Base-by-base conservation (phyloP, 1,140 invertebrate genomes). In the Drosophila pandora region DNA sequence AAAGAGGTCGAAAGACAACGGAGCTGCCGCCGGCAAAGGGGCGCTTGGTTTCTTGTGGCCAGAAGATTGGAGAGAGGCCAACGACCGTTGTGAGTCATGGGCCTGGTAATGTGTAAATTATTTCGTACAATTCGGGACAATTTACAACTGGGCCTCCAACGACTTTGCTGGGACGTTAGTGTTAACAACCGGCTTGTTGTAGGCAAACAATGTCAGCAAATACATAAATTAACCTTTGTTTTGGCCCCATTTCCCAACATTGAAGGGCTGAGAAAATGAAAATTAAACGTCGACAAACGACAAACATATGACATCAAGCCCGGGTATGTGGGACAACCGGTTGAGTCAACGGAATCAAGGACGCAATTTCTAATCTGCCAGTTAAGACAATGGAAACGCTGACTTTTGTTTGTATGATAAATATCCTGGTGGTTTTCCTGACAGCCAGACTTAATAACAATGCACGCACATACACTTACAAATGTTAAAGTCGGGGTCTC, bases 221-320 rank as follows among this genome's bases (percentile, higher is more conserved):
- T 82, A 85, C 75, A 85, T 87, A 87, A 85, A 87, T 85, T 82
- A 85, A 85, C 78, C 78, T 85, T 75, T 85, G 71, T 83, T 79
- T 76, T 50, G n/a, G 47, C 47, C 39, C 30, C 39, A 28, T 45
- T 25, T 28, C 22, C 39, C 3, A 12, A 23, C 48, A 12, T 21
- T 7, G 12, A 32, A 37, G 13, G 53, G 23, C 9, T 50, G 45
- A 47, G 52, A 63, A 63, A 74, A 67, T 71, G 73, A 53, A 81
- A 87, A 81, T 87, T 81, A 87, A 87, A 81, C 74, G 78, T 68
- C 71, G 73, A 54, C 73, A 77, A 69, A 74, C 54, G 60, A 43
- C 57, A 63, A 74, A 78, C 60, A 77, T 48, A 76, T 64, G 69
- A 61, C 50, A 41, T 21, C 47, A 55, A 47, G 69, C 30, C 34